Evolutionary conservation across 2,888 invertebrate genomes (phyloP), one percentile per base, ranked within the genome.

Genomic region (Cotesia congregata): DNA sequence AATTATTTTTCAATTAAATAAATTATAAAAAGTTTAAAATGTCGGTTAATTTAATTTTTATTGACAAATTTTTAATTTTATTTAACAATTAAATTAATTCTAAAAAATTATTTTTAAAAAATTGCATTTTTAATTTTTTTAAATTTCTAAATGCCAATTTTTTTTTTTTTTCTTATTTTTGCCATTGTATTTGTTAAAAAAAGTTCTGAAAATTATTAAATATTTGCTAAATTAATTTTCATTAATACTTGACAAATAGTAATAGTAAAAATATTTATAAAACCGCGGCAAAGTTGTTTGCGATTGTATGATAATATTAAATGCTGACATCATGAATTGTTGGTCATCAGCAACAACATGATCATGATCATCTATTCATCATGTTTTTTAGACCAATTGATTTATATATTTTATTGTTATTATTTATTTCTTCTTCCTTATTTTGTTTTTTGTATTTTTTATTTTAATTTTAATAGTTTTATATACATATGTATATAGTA

Each of bases 401-500:
- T 50, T 50, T 12, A 7, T 12, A 50, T 50, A 50, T 50, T 50
- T 3, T 12, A 50, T 50, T 50, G 7, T 50, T 50, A 3, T 30
- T 30, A 30, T 50, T 50, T 50, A 9, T 50, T 50, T 50, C 12
- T 50, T 50, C 50, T 12, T 12, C 7, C 12, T 50, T 50, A 50
- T 50, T 12, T 50, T 50, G 12, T 50, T 3, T 50, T 3, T 50
- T 12, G 9, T 12, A 50, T 7, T 9, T 50, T 50, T 4, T 50
- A 50, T 9, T 9, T 50, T 9, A 9, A 50, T 50, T 41, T 67
- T 67, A 38, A n/a, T 61, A 12, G 4, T 30, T 30, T 30, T n/a
- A 20, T 70, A 9, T 20, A 60, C 17, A 59, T 59, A 60, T 72
- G 12, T 20, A 20, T 72, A 6, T 40, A 64, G 62, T 72, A 17